Conservation (phyloP, 2,888 invertebrate species). For the Xanthia icteritia region DNA sequence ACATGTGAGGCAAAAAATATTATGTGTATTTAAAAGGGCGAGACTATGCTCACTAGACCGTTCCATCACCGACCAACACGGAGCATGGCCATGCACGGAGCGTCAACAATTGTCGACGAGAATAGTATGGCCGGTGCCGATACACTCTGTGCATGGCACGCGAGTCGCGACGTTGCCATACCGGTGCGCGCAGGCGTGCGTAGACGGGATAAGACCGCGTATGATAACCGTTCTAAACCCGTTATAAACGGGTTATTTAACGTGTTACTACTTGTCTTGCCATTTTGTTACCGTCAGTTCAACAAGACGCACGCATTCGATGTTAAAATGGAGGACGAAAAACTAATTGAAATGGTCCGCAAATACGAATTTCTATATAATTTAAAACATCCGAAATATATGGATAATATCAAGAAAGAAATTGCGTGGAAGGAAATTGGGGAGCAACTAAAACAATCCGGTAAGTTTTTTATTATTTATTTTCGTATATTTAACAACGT, state of each 20-base stretch:
- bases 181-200: constrained; percentile 1
- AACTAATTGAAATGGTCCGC: constrained; percentile 9
- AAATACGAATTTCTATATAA: constrained; percentile 16
- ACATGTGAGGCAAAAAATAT: background rate
- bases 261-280: background rate
- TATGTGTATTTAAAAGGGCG: background rate
- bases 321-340: constrained; percentile 21
- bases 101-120: background rate
- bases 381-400: constrained; percentile 30
- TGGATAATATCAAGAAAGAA: constrained; percentile 11
- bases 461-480: background rate
- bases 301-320: background rate
- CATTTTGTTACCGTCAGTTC: background rate
- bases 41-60: background rate
- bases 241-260: background rate
- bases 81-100: constrained; percentile 4
- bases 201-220: constrained; percentile 1
- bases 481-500: background rate
- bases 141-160: constrained; percentile 7
- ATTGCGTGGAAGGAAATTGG: constrained; percentile 22
- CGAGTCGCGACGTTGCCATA: constrained; percentile 8
- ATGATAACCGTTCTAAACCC: background rate
- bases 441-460: constrained; percentile 3
- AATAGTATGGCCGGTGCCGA: background rate
- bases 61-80: background rate